Conservation (phyloP, 2,797 vertebrate genomes). For the Jordanella pulchra region DNA sequence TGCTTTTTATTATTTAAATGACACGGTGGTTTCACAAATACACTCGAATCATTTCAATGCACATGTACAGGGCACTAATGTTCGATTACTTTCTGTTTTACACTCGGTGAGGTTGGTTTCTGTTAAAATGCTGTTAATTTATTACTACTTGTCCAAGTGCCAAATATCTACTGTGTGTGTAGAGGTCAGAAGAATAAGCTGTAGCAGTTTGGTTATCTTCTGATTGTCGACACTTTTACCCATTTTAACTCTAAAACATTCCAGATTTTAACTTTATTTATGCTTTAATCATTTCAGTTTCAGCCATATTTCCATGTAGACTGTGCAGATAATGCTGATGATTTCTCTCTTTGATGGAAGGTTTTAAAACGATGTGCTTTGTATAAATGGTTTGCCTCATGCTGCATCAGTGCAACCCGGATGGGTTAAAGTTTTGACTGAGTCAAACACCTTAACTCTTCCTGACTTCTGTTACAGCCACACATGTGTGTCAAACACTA, state of each 20-base stretch:
- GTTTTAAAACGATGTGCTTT: slow-evolving; percentile 28
- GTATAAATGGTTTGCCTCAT: slow-evolving; percentile 38
- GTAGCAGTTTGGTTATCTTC: slow-evolving; percentile 48
- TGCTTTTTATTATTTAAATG: neutral
- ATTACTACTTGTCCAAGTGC: slow-evolving; percentile 53
- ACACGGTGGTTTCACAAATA: slow-evolving; percentile 28
- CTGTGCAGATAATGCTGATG: slow-evolving; percentile 61
- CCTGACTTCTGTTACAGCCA: slow-evolving; percentile 48
- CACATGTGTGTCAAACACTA: slow-evolving; percentile 18
- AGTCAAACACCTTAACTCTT: slow-evolving; percentile 43
- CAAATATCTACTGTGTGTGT: slow-evolving; percentile 63
- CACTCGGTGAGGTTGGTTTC: slow-evolving; percentile 41
- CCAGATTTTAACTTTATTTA: slow-evolving; percentile 6
- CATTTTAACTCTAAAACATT: slow-evolving; percentile 9
- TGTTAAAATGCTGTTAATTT: slow-evolving; percentile 46
- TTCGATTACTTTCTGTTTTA: slow-evolving; percentile 28
- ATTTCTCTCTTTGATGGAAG: slow-evolving; percentile 35
- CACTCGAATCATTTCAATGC: slow-evolving; percentile 27
- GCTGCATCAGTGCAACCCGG: slow-evolving; percentile 46
- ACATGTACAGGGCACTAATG: slow-evolving; percentile 45
- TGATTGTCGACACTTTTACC: slow-evolving; percentile 5
- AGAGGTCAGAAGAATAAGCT: slow-evolving; percentile 57
- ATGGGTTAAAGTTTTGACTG: slow-evolving; percentile 51
- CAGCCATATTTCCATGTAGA: slow-evolving; percentile 49
- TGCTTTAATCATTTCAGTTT: slow-evolving; percentile 26